Base-by-base conservation (phyloP, 2,888 invertebrate species). In the Lasioglossum leucozonium region DNA sequence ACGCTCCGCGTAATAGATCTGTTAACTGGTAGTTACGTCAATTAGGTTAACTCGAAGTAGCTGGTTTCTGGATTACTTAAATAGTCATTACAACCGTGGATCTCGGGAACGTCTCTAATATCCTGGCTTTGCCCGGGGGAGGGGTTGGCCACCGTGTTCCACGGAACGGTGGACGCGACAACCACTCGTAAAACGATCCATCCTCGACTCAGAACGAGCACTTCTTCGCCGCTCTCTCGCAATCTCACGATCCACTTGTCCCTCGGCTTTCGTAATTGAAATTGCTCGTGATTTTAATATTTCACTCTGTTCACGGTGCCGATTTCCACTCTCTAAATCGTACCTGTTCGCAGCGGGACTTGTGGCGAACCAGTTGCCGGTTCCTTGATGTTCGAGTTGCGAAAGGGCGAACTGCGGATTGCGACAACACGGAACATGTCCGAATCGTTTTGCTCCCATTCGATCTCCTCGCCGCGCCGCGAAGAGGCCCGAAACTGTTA, bases 11-110 rank as follows among this genome's bases (percentile, higher is more conserved):
- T 91, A 91, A 92, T 89, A 90, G 91, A 90, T 89, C 88, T 81
- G 90, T 92, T 93, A 93, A 91, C 87, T 87, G 88, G 84, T 86
- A 89, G 87, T 92, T 91, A 88, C 81, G 91, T 88, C 90, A 91
- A 93, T 93, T 92, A 90, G 88, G 85, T 92, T 91, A 91, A 89
- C 87, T 87, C 87, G 87, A 82, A 81, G 78, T 87, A 83, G 86
- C 86, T 89, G 87, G 86, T 91, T 88, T 88, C 90, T 84, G 87
- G 88, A 90, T 92, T 91, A 91, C 90, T 91, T 90, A 90, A 90
- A 89, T 83, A 89, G 87, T 88, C 87, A 87, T 89, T 89, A 87
- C 80, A 75, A 72, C 62, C 42, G 75, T 72, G 84, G 80, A 79
- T 89, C 85, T 77, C 65, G 72, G 75, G 62, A 82, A 69, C 73